Base-by-base conservation (phyloP, 2,797 vertebrate genomes). In the Clarias pachynema region DNA sequence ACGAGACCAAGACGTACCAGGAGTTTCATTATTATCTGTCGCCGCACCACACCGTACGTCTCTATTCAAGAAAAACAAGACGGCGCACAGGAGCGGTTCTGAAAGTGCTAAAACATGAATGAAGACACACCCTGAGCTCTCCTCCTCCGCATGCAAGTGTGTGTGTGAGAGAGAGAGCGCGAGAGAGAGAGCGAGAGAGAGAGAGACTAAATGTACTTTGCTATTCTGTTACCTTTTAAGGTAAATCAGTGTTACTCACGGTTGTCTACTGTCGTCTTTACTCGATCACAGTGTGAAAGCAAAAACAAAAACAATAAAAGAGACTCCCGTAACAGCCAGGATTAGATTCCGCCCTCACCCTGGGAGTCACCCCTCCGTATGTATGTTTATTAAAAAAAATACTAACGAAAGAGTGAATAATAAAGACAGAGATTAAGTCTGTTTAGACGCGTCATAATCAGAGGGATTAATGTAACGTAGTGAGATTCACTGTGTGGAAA, bases 211-310 rank as follows among this genome's bases (percentile, higher is more conserved):
- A 16, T 57, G n/a, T 34, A 59, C 31, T 37, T 53, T 79, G 22
- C 57, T 14, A 7, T 77, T 31, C 31, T 60, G 29, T 60, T 78
- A 59, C 75, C 75, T 78, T 78, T 78, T 60, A 78, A 37, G 56
- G 75, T 60, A 37, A 78, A 15, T 60, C 56, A 34, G 18, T 5
- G 74, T 34, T 60, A 37, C 53, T 37, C 10, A 59, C 20, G 22
- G 74, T 59, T 77, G 56, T 15, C 74, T 77, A 60, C 31, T 77
- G 26, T 77, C 57, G 53, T 20, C 49, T 57, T 77, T 57, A 29
- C 49, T 49, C 44, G 12, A 53, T 53, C 49, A 53, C 49, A 2
- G 49, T 53, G 49, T 14, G 12, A 44, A 44, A 44, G 9, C 44
- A 44, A 53, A 53, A 53, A 53, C 49, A 53, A 53, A 53, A 53